Evolutionary conservation across 2,888 invertebrate species (phyloP).

Genomic region (Ornithoptera alexandrae): DNA sequence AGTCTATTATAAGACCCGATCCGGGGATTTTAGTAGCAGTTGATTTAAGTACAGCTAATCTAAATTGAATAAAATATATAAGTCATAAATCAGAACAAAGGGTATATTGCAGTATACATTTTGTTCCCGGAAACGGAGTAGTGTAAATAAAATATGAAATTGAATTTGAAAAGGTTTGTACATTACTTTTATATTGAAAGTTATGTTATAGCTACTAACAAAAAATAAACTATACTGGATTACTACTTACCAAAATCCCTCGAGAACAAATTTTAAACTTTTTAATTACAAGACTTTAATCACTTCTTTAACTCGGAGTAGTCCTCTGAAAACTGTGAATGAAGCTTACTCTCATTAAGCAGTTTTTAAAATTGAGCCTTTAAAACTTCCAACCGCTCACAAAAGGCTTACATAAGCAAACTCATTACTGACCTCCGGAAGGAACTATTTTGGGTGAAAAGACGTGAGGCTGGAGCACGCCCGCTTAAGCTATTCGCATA

Average conservation of each 20-base stretch:
- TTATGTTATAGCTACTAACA: too few species aligned
- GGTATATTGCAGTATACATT: too few species aligned
- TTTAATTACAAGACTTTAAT: slow-evolving; percentile 18
- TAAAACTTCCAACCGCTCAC: slow-evolving; percentile 8
- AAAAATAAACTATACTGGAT: neutral
- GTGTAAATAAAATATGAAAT: too few species aligned
- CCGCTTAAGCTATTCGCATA: slow-evolving; percentile 13
- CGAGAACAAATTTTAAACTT: neutral
- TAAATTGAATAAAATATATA: too few species aligned
- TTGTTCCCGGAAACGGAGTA: too few species aligned
- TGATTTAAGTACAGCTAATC: too few species aligned
- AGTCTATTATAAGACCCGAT: too few species aligned
- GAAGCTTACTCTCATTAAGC: slow-evolving; percentile 18
- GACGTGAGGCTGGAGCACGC: slow-evolving; percentile 32
- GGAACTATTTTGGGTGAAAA: slow-evolving; percentile 77
- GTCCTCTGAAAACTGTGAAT: slow-evolving; percentile 7
- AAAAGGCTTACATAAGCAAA: slow-evolving; percentile 53
- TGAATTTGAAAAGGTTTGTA: too few species aligned
- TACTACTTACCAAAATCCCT: neutral
- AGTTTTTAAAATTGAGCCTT: slow-evolving; percentile 12
- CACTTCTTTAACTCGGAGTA: slow-evolving; percentile 13
- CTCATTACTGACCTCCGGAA: slow-evolving; percentile 77
- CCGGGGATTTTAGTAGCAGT: too few species aligned
- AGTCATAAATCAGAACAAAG: too few species aligned
- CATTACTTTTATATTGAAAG: too few species aligned